Evolutionary conservation across 1,140 invertebrate species (phyloP).

Genomic region (Pteromalus puparum): DNA sequence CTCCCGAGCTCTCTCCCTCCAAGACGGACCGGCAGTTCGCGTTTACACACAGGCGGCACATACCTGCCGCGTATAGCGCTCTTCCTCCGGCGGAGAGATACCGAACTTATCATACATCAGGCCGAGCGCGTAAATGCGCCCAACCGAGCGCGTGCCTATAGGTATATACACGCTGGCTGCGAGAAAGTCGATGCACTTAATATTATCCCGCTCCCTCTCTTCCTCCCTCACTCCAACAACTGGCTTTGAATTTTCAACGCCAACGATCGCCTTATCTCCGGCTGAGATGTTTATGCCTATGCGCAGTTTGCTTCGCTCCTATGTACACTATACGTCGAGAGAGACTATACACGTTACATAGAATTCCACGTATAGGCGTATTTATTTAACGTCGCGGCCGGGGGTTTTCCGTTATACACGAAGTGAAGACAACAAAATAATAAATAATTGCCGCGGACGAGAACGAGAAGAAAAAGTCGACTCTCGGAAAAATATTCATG

Average conservation of each 20-base stretch:
- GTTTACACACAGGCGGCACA: not conserved
- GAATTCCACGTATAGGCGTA: too few species aligned
- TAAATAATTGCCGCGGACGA: too few species aligned
- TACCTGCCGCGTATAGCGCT: not conserved
- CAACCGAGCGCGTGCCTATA: not conserved
- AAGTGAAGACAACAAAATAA: too few species aligned
- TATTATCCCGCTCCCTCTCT: not conserved
- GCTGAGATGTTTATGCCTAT: not conserved
- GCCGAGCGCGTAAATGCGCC: not conserved
- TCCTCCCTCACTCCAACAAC: not conserved
- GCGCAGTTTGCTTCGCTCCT: too few species aligned
- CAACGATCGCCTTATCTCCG: not conserved
- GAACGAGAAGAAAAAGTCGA: too few species aligned
- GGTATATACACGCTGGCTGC: not conserved
- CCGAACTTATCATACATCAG: conserved; percentile 17
- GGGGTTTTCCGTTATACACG: too few species aligned
- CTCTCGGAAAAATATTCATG: too few species aligned
- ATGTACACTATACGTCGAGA: too few species aligned
- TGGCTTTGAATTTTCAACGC: not conserved
- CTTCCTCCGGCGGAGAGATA: not conserved
- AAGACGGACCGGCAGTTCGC: not conserved
- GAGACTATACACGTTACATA: too few species aligned
- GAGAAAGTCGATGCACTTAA: not conserved
- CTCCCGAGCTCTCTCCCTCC: not conserved
- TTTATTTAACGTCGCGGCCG: too few species aligned